phyloP scores from a whole-genome alignment of 2,113 vertebrate genomes.

The Tricholaema leucomelas region DNA sequence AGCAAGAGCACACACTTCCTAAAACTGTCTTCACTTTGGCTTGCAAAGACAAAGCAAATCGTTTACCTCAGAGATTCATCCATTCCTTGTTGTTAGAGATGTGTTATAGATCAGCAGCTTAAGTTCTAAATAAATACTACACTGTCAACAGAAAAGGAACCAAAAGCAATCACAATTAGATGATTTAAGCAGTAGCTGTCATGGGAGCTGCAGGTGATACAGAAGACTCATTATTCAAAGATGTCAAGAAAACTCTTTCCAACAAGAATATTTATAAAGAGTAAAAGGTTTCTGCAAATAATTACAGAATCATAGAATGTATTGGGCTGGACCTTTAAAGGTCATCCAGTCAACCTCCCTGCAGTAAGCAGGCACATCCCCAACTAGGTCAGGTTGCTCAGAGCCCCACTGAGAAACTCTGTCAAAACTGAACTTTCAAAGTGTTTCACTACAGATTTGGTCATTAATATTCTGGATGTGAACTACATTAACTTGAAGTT shows the following conservation, averaged over 20 bases:
- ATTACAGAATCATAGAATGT: no score
- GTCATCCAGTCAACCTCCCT: no score
- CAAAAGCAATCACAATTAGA: neutral
- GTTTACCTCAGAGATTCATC: neutral
- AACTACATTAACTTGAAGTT: neutral
- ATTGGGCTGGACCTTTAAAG: no score
- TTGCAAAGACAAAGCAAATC: neutral
- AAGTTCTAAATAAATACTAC: neutral
- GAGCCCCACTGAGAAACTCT: neutral
- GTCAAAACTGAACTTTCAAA: neutral
- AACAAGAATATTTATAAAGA: neutral
- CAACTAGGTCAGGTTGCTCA: no score
- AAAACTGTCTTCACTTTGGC: neutral
- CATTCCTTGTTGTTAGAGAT: neutral
- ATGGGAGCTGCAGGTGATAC: neutral
- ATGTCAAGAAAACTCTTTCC: neutral
- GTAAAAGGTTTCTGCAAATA: neutral
- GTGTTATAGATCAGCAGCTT: neutral
- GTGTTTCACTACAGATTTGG: neutral
- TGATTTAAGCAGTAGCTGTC: neutral
- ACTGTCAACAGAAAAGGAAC: neutral
- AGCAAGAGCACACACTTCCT: neutral
- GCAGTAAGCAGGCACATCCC: no score
- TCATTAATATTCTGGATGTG: neutral
- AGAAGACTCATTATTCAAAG: neutral